Percentiles rank a stretch among this genome's conserved stretches.
Conservation (phyloP, 2,113 vertebrate genomes). For the Bettongia penicillata region DNA sequence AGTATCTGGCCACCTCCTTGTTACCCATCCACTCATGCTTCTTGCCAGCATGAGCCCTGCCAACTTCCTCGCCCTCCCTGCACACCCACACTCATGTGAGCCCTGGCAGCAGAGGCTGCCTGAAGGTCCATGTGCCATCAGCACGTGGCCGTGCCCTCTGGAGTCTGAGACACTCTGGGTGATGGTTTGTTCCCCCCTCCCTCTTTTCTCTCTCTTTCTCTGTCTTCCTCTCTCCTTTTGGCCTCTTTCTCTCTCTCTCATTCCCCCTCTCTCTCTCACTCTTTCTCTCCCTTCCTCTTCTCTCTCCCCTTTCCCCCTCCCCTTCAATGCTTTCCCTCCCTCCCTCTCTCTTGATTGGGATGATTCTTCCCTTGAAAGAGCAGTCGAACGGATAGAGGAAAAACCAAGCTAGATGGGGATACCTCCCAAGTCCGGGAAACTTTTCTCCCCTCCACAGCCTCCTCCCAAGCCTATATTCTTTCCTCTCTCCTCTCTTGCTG, state of each 20-base stretch:
- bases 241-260: too few species aligned
- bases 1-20: background rate
- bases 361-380: background rate
- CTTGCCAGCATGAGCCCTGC: slow-evolving; percentile 36
- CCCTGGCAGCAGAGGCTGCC: slow-evolving; percentile 44
- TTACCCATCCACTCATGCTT: background rate
- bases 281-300: too few species aligned
- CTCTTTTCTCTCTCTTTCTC: too few species aligned
- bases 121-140: slow-evolving; percentile 68
- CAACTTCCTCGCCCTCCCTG: slow-evolving; percentile 14
- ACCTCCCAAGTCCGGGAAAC: slow-evolving; percentile 14
- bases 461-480: slow-evolving; percentile 43
- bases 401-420: slow-evolving; percentile 16
- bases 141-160: slow-evolving; percentile 82
- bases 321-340: too few species aligned
- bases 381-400: background rate
- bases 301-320: too few species aligned
- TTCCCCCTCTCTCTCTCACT: too few species aligned
- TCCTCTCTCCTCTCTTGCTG: slow-evolving; percentile 27
- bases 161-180: slow-evolving; percentile 52
- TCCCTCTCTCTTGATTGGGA: background rate
- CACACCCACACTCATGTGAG: slow-evolving; percentile 73
- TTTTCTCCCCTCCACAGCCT: slow-evolving; percentile 37
- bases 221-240: too few species aligned
- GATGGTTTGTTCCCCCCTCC: background rate